Conservation (phyloP, 2,113 vertebrate species). For the Orycteropus afer region DNA sequence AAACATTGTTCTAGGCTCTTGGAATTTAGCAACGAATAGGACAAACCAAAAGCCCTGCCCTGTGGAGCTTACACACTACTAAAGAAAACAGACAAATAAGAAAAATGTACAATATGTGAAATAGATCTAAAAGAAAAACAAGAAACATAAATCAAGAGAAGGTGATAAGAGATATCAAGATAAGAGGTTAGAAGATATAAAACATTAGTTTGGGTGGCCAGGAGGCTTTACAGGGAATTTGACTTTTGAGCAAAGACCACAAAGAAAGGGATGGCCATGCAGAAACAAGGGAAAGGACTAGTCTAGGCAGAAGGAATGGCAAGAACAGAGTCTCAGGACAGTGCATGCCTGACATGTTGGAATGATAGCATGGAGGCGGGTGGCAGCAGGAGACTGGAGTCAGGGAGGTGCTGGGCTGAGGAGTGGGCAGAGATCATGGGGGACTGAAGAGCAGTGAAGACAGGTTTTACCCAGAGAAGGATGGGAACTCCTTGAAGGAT, state of each 20-base stretch:
- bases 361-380: background rate
- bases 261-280: background rate
- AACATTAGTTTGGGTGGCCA: background rate
- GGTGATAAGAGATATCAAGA: background rate
- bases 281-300: background rate
- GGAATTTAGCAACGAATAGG: background rate
- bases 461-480: background rate
- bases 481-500: background rate
- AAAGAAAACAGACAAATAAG: background rate
- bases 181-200: background rate
- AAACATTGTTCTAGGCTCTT: background rate
- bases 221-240: background rate
- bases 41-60: background rate
- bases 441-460: background rate
- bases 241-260: constrained; percentile 3
- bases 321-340: no score
- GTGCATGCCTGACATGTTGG: background rate
- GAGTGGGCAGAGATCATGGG: background rate
- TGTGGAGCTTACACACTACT: background rate
- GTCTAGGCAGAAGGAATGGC: background rate
- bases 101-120: background rate
- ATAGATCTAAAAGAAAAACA: background rate
- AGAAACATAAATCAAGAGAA: background rate
- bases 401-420: no score
- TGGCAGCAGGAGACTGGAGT: background rate